These are phyloP conservation scores for Epinotia brunnichana DNA, from an alignment of 2,888 invertebrate species.

Conservation along the genomic window DNA sequence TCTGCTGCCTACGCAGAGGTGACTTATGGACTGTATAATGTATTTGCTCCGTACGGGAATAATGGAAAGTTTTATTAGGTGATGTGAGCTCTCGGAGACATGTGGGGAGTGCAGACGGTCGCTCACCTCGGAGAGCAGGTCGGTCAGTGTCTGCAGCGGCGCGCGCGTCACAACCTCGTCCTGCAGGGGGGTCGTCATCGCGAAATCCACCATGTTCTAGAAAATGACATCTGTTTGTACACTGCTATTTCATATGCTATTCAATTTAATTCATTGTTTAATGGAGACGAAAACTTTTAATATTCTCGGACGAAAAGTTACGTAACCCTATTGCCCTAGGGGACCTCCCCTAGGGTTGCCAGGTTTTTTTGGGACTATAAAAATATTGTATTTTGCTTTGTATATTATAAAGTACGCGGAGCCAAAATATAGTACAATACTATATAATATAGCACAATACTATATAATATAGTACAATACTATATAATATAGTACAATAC, in stretches of 20 bases:
- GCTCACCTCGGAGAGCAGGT: conserved; percentile 85
- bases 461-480: too few species aligned
- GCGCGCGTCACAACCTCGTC: conserved; percentile 89
- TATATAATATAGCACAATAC: too few species aligned
- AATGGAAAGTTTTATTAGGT: conserved; percentile 31
- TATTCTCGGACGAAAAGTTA: too few species aligned
- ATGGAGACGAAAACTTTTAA: neutral
- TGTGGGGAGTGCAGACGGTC: conserved; percentile 21
- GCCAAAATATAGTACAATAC: too few species aligned
- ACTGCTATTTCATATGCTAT: neutral
- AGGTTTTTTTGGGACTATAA: too few species aligned
- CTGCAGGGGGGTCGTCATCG: conserved; percentile 89
- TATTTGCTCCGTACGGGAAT: conserved; percentile 17
- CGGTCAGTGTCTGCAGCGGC: conserved; percentile 88
- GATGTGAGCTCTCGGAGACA: conserved; percentile 12
- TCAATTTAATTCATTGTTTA: neutral
- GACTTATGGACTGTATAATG: conserved; percentile 26
- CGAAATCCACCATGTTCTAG: conserved; percentile 90
- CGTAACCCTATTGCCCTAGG: too few species aligned
- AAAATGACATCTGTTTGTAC: conserved; percentile 52
- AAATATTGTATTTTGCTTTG: too few species aligned
- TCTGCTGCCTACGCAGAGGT: conserved; percentile 33
- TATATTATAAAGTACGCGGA: too few species aligned
- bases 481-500: too few species aligned
- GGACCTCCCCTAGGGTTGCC: too few species aligned